Conservation (phyloP, 2,888 invertebrate genomes). For the Coronaproctus castanopsis region DNA sequence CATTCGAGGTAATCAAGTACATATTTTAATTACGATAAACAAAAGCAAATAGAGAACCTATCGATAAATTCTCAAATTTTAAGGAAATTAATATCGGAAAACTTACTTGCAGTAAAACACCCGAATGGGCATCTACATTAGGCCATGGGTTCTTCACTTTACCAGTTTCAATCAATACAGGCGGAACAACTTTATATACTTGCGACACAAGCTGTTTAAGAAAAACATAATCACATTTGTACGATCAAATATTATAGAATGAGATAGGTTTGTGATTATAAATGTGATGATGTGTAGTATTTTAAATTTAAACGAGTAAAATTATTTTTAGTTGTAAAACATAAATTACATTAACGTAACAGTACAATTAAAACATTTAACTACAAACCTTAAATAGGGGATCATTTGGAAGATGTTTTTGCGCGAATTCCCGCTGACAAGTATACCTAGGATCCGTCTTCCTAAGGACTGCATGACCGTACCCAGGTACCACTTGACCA, state of each 20-base stretch:
- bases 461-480: constrained; percentile 86
- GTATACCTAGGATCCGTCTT: constrained; percentile 86
- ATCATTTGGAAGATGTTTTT: constrained; percentile 82
- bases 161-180: constrained; percentile 74
- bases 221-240: constrained; percentile 14
- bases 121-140: constrained; percentile 93
- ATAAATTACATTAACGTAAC: too few species aligned
- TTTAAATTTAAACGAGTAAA: too few species aligned
- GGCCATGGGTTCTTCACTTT: constrained; percentile 98
- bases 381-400: constrained; percentile 52
- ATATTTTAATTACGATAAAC: too few species aligned
- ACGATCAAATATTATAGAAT: too few species aligned
- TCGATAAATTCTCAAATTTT: too few species aligned
- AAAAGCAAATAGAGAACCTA: too few species aligned
- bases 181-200: constrained; percentile 80
- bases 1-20: too few species aligned
- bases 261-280: too few species aligned
- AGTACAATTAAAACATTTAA: too few species aligned
- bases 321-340: too few species aligned
- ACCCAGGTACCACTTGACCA: constrained; percentile 92
- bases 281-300: too few species aligned
- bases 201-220: constrained; percentile 52
- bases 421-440: constrained; percentile 83
- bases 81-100: too few species aligned
- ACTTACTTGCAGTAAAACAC: constrained; percentile 63